Percentiles rank a stretch among this genome's conserved stretches.
Evolutionary conservation across 2,888 invertebrate genomes (phyloP).

Genomic region (Eristalis tenax): DNA sequence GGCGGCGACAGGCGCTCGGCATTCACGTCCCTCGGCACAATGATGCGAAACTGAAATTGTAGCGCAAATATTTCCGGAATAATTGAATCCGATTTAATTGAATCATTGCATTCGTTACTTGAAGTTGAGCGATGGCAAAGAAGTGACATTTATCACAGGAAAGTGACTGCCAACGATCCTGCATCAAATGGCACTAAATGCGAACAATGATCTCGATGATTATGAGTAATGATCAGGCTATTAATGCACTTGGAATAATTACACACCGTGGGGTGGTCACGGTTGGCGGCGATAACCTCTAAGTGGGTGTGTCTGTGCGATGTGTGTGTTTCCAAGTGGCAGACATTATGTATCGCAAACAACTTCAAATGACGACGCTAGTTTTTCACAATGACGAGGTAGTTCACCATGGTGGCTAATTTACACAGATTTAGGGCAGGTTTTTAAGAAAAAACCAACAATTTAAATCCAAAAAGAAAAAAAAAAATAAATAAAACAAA

Average conservation of each 20-base stretch:
- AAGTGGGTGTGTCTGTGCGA: not conserved
- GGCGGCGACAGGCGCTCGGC: not conserved
- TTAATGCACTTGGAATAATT: slow-evolving; percentile 29
- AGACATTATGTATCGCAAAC: not conserved
- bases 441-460: too few relatives aligned
- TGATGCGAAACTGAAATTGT: slow-evolving; percentile 48
- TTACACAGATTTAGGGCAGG: too few relatives aligned
- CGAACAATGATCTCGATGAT: slow-evolving; percentile 15
- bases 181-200: not conserved
- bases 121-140: slow-evolving; percentile 26
- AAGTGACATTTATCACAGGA: slow-evolving; percentile 26
- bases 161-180: not conserved
- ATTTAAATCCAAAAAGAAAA: too few relatives aligned
- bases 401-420: too few relatives aligned
- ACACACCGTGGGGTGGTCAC: not conserved
- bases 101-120: slow-evolving; percentile 43
- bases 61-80: slow-evolving; percentile 49
- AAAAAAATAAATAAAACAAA: too few relatives aligned
- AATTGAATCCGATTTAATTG: slow-evolving; percentile 57
- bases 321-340: not conserved
- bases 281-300: not conserved
- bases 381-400: too few relatives aligned
- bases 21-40: not conserved
- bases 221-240: slow-evolving; percentile 13
- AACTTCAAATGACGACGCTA: too few relatives aligned